These are phyloP conservation scores for Gastrophysa polygoni DNA, from an alignment of 2,888 invertebrate species.

Conservation along the genomic window DNA sequence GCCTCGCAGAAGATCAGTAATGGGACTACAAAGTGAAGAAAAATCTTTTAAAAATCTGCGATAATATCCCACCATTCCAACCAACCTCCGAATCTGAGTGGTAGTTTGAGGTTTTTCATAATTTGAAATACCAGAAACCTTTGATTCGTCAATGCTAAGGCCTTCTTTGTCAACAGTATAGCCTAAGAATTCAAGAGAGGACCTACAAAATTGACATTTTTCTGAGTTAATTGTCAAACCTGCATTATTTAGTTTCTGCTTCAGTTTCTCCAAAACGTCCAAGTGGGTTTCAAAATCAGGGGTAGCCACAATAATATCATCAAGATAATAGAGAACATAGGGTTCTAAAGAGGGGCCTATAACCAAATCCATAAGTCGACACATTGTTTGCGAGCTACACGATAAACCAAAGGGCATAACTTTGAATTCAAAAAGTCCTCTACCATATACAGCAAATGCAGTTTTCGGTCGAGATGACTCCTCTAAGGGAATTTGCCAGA, in stretches of 20 bases:
- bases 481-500: too few relatives aligned
- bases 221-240: slow-evolving; percentile 9
- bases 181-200: slow-evolving; percentile 14
- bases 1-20: slow-evolving; percentile 23
- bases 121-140: slow-evolving; percentile 11
- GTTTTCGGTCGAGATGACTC: too few relatives aligned
- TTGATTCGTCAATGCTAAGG: slow-evolving; percentile 15
- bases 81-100: slow-evolving; percentile 16
- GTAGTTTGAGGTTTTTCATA: slow-evolving; percentile 18
- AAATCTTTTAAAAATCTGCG: slow-evolving; percentile 24
- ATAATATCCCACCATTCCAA: slow-evolving; percentile 23
- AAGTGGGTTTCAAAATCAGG: slow-evolving; percentile 15
- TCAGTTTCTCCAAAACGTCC: background rate
- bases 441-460: slow-evolving; percentile 20
- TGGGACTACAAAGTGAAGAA: slow-evolving; percentile 22
- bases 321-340: slow-evolving; percentile 26
- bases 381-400: slow-evolving; percentile 15
- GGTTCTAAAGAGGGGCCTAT: slow-evolving; percentile 19
- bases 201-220: slow-evolving; percentile 18
- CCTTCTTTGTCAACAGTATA: slow-evolving; percentile 17
- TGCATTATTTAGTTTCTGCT: background rate
- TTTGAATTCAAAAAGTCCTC: slow-evolving; percentile 19
- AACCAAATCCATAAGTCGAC: slow-evolving; percentile 20
- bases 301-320: slow-evolving; percentile 26
- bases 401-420: slow-evolving; percentile 25